Conservation (phyloP, 1,140 invertebrate species). For the Galendromus occidentalis region DNA sequence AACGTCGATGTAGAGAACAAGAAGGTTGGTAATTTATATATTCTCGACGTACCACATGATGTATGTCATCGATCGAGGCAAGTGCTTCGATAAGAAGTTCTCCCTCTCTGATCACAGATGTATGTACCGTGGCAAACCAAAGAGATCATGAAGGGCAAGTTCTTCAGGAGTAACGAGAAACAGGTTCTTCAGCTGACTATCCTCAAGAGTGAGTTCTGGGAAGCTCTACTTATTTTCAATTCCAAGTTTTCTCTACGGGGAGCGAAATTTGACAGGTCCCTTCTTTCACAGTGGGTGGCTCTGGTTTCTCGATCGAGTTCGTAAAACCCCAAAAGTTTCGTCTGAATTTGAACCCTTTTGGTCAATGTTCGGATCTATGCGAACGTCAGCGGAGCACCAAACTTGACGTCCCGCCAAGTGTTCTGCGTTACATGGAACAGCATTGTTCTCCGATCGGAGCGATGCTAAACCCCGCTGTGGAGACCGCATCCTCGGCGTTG, state of each 20-base stretch:
- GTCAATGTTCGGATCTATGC: neutral
- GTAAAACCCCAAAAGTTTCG: neutral
- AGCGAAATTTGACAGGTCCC: no score
- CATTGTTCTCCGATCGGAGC: neutral
- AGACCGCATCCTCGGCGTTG: neutral
- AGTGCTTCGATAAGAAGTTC: no score
- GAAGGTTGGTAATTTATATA: neutral
- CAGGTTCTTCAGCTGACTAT: neutral
- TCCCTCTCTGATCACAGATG: no score
- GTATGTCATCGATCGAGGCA: no score
- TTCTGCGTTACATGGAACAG: conserved; percentile 1
- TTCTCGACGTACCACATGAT: no score
- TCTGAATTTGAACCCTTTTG: neutral
- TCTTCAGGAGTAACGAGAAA: neutral
- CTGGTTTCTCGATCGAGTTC: neutral
- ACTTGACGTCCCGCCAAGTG: neutral
- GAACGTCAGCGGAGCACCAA: neutral
- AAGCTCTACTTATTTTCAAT: no score
- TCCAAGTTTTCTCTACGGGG: no score
- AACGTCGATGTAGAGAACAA: conserved; percentile 1
- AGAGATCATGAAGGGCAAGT: conserved; percentile 3
- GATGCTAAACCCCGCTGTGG: neutral
- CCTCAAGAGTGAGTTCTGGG: neutral
- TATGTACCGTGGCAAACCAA: conserved; percentile 1
- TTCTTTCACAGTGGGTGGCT: neutral